Conservation (phyloP, 2,888 invertebrate genomes). For the Xylota sylvarum region DNA sequence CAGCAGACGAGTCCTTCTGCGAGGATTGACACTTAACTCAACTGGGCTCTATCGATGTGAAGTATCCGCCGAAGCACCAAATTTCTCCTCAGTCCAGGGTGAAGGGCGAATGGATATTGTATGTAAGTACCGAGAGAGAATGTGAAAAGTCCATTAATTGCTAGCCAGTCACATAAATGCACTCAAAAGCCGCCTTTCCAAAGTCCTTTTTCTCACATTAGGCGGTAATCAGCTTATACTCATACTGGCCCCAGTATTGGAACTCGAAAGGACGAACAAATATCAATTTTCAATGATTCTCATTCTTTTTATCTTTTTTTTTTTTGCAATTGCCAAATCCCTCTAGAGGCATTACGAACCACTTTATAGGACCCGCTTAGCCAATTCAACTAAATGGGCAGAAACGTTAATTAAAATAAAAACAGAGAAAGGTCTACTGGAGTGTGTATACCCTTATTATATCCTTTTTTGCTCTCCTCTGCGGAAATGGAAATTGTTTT, state of each 20-base stretch:
- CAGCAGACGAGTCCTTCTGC: constrained; percentile 88
- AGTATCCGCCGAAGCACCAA: constrained; percentile 92
- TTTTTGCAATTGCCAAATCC: constrained; percentile 41
- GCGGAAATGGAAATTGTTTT: constrained; percentile 57
- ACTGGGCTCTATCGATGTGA: constrained; percentile 91
- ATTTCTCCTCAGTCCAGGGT: constrained; percentile 90
- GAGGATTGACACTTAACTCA: constrained; percentile 89
- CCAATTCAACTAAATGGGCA: constrained; percentile 48
- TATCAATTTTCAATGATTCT: constrained; percentile 59
- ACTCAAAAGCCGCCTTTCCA: neutral
- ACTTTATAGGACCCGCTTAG: constrained; percentile 34
- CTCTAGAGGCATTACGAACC: constrained; percentile 41
- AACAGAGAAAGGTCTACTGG: constrained; percentile 4
- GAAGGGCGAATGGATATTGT: constrained; percentile 92
- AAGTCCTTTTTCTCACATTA: constrained; percentile 16
- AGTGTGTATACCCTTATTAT: constrained; percentile 2
- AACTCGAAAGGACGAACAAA: constrained; percentile 42
- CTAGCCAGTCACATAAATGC: constrained; percentile 24
- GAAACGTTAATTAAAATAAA: constrained; percentile 65
- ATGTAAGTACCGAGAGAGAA: constrained; percentile 87
- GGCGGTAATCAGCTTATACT: constrained; percentile 66
- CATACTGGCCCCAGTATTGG: constrained; percentile 21
- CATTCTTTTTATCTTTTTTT: constrained; percentile 35
- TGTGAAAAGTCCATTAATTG: constrained; percentile 69
- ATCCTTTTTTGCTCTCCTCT: constrained; percentile 37